phyloP scores from a whole-genome alignment of 2,797 vertebrate genomes.

The Coilia nasus region DNA sequence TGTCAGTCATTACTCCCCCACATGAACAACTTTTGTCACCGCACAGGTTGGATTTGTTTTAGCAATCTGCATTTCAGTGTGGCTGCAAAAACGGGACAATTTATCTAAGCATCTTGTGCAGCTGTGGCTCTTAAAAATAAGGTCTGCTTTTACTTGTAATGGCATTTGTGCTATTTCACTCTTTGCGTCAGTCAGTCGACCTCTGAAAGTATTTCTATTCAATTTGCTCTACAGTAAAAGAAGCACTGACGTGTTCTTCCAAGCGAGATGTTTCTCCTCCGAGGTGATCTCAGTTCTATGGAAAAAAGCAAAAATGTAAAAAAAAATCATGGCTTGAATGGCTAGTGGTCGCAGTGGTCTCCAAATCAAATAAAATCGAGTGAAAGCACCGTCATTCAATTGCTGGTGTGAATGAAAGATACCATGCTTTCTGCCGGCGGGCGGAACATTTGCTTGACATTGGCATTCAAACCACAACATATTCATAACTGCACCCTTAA shows the following conservation, averaged over 20 bases:
- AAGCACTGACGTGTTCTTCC: not conserved
- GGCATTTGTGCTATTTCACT: not conserved
- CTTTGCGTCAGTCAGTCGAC: not conserved
- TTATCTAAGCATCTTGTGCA: not conserved
- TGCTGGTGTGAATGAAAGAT: constrained; percentile 8
- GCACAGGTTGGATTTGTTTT: not conserved
- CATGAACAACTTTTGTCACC: not conserved
- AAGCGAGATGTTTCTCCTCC: not conserved
- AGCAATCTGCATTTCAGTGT: not conserved
- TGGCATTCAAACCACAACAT: not conserved
- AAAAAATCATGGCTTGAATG: not conserved
- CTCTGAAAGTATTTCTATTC: not conserved
- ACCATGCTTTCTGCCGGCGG: constrained; percentile 15
- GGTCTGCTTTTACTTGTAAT: not conserved
- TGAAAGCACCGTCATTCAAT: not conserved
- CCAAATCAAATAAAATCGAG: constrained; percentile 21
- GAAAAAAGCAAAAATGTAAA: not conserved
- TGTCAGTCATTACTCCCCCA: not conserved
- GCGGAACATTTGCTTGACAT: not conserved
- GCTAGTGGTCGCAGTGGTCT: not conserved
- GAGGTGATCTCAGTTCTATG: not conserved
- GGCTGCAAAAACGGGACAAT: not conserved
- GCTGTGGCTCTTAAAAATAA: not conserved
- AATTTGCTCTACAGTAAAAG: not conserved
- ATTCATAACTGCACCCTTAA: constrained; percentile 13